Base-by-base conservation (phyloP, 2,113 vertebrate species). In the Pyxicephalus adspersus region DNA sequence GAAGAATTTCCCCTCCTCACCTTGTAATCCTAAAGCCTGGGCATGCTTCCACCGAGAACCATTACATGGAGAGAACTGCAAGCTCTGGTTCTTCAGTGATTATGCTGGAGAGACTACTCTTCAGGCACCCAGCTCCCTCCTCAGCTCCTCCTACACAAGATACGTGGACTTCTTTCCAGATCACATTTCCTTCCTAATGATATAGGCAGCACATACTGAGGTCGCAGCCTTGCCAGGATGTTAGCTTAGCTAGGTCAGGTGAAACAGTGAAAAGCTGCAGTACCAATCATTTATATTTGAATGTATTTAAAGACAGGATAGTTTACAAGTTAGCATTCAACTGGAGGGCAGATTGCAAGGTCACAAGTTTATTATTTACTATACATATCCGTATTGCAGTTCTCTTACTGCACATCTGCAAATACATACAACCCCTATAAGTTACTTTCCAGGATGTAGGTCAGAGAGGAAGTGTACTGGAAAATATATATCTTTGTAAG, bases 131-230 rank as follows among this genome's bases (percentile, higher is more conserved):
- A 23, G 77, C 23, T 65, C 4, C 1, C 81, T 79, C 66, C 50
- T 74, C 67, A 17, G 83, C 87, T 84, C 86, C 84, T 89, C 85
- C 84, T 76, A 83, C 38, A 6, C 0, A 29, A 87, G 68, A 81
- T 31, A 79, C 82, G 86, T 3, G 78, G 82, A 60, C 71, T 84
- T 77, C 70, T 75, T 85, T 75, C 54, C 73, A 60, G 71, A 85
- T 87, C 81, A 80, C 54, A 65, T 87, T 87, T 83, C 85, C 22
- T 26, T 64, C 29, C 78, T 31, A 86, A 83, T 84, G 80, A 73
- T 34, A 71, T 70, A 65, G 74, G 79, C 70, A 76, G 26, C 58
- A 79, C 60, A 79, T 80, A 60, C 0, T 0, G 23, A 25, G 58
- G 60, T 45, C 13, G n/a, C 45, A 64, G 85, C 85, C 63, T 57